Evolutionary conservation across 2,888 invertebrate genomes (phyloP).

Genomic region (Tanytarsus gracilentus): DNA sequence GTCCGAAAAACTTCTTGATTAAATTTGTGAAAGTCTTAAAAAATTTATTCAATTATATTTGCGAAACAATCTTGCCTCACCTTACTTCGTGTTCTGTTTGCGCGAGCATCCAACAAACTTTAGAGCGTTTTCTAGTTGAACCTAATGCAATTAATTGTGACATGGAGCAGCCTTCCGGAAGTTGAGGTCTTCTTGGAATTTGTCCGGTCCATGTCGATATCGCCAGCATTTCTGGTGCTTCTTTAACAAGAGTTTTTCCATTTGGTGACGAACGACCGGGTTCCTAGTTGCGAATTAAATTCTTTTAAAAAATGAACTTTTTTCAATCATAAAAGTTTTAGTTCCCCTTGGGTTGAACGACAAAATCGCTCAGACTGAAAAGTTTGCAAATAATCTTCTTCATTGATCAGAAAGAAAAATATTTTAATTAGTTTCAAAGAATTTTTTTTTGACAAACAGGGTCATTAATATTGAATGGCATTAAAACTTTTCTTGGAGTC

Average conservation of each 20-base stretch:
- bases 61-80: slow-evolving; percentile 46
- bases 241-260: slow-evolving; percentile 55
- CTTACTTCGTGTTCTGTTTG: slow-evolving; percentile 68
- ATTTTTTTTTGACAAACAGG: no score
- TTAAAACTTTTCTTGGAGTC: no score
- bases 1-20: background rate
- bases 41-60: background rate
- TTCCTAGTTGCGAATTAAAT: slow-evolving; percentile 34
- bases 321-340: no score
- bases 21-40: background rate
- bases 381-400: no score
- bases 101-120: slow-evolving; percentile 73
- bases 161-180: slow-evolving; percentile 59
- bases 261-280: slow-evolving; percentile 42
- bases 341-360: no score
- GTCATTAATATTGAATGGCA: no score
- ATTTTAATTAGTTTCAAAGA: no score
- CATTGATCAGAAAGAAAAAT: no score
- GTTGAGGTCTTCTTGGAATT: slow-evolving; percentile 62
- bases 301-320: no score
- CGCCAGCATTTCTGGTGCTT: slow-evolving; percentile 71
- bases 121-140: slow-evolving; percentile 55
- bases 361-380: no score
- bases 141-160: slow-evolving; percentile 72
- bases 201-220: slow-evolving; percentile 72